Evolutionary conservation across 2,113 vertebrate genomes (phyloP).

Genomic region (Mustela lutreola): DNA sequence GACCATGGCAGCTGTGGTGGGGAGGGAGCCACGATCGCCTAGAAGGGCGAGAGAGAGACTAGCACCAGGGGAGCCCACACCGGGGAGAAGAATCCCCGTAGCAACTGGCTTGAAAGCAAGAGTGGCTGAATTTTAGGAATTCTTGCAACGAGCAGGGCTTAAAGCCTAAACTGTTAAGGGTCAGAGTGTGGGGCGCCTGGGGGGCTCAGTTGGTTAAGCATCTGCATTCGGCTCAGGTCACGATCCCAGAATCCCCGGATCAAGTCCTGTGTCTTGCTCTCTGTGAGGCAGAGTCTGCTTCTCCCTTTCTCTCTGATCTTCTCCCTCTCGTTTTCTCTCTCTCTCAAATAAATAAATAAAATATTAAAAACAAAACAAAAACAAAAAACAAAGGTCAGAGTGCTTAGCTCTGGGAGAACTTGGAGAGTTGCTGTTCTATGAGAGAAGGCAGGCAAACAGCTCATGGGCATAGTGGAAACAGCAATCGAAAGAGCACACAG

Average conservation of each 20-base stretch:
- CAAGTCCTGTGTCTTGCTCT: no score
- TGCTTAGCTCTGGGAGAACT: neutral
- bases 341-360: no score
- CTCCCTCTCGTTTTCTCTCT: no score
- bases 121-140: neutral
- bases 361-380: no score
- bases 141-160: neutral
- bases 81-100: neutral
- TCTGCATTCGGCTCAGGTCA: no score
- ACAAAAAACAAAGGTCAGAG: neutral
- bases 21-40: neutral
- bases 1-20: neutral
- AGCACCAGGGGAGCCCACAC: neutral
- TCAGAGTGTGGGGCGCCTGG: no score
- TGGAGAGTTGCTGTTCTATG: neutral
- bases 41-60: neutral
- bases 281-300: no score
- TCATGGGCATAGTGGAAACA: neutral
- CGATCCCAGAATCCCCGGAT: no score
- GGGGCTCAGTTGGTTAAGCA: no score
- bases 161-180: neutral
- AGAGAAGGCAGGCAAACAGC: neutral
- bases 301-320: no score
- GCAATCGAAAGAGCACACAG: neutral
- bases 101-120: neutral